Base-by-base conservation (phyloP, 2,113 vertebrate genomes). In the Rattus rattus region DNA sequence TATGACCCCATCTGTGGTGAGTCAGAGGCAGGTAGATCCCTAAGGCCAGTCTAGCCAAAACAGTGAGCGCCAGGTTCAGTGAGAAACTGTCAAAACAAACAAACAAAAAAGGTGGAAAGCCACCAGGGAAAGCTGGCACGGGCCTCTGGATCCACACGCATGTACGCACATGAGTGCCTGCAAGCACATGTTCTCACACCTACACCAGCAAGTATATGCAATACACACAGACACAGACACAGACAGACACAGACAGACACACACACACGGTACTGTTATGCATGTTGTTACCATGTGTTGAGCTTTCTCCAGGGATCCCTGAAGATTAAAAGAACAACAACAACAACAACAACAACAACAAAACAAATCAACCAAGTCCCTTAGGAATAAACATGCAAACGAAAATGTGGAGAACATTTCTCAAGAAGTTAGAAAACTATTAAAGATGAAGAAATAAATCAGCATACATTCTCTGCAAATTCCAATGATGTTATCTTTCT, bases 381-480 rank as follows among this genome's bases (percentile, higher is more conserved):
- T 36, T 3, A 33, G 1, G 22, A 52, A 14, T 39, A 86, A 86
- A 81, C 13, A 14, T 0, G 10, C n/a, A 67, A 88, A 93, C 63
- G 63, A 75, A 76, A 86, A 83, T 73, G 61, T 3, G 65, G 52
- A 36, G 52, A 89, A 26, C 14, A 20, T 69, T 92, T 16, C 17
- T 39, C 19, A 83, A 33, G n/a, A 26, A 85, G 33, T 77, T 17
- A 94, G 49, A 61, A 95, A 83, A 63, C 1, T 61, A 28, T 67
- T 67, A 10, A 76, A 93, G 83, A 70, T 63, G n/a, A 95, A 56
- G 22, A 80, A 88, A 70, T 85, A 61, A 67, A 76, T 81, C 59
- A 26, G 16, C 0, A 5, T 2, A 1, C 1, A 39, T 47, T 65
- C 33, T 47, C 65, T 65, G 65, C 26, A n/a, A 67, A 36, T 28